Percentiles rank a stretch among this genome's conserved stretches.
Conservation (phyloP, 2,113 vertebrate species). For the Eulemur rufifrons region DNA sequence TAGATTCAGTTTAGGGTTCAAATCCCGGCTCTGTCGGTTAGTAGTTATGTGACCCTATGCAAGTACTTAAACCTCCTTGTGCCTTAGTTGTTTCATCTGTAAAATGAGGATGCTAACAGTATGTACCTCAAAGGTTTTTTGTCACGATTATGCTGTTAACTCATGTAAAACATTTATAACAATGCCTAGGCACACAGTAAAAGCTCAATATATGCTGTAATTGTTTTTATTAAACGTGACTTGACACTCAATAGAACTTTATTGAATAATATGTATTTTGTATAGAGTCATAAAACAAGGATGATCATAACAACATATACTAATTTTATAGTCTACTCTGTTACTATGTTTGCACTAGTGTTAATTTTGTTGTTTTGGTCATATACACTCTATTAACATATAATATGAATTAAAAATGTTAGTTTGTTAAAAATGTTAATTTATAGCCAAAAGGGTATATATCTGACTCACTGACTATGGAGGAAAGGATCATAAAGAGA, state of each 20-base stretch:
- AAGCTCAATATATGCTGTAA: background rate
- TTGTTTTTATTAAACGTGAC: background rate
- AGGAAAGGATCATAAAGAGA: background rate
- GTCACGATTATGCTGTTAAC: background rate
- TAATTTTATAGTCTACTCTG: background rate
- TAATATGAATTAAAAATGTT: background rate
- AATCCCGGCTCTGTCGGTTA: background rate
- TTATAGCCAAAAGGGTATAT: background rate
- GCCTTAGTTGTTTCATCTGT: background rate
- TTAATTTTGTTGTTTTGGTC: background rate
- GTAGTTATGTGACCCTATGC: background rate
- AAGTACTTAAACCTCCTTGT: background rate
- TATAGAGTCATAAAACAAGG: background rate
- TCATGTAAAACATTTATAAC: slow-evolving; percentile 18
- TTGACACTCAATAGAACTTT: background rate
- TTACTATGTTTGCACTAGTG: background rate
- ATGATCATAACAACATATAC: background rate
- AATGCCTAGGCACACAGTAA: background rate
- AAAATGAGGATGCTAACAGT: background rate
- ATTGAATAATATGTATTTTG: background rate
- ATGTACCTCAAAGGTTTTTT: background rate
- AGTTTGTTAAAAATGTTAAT: slow-evolving; percentile 12
- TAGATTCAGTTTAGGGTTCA: background rate
- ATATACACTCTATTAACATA: background rate
- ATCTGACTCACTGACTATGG: background rate